phyloP scores from a whole-genome alignment of 2,797 vertebrate genomes.

The Loris lydekkerianus region DNA sequence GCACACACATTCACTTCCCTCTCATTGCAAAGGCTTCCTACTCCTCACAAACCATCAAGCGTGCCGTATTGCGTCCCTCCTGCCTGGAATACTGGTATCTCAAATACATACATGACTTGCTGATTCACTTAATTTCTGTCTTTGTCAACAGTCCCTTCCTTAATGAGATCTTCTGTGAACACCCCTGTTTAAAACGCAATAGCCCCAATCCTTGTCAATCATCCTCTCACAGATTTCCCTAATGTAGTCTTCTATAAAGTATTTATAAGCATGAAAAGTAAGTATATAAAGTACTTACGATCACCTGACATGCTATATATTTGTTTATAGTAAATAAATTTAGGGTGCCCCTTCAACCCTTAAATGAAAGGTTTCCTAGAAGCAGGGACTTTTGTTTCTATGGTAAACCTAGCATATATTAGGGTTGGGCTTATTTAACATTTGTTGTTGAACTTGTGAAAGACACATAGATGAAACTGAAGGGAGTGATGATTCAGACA shows the following conservation, averaged over 20 bases:
- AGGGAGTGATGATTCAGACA: neutral
- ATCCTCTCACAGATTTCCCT: neutral
- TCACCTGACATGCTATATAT: neutral
- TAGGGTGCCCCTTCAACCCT: neutral
- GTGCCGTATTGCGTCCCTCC: neutral
- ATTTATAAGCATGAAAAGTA: neutral
- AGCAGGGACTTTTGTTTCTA: neutral
- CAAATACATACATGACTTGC: neutral
- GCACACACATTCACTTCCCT: neutral
- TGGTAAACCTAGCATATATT: neutral
- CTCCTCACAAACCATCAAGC: neutral
- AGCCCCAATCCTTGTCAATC: neutral
- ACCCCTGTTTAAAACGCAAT: conserved; percentile 16
- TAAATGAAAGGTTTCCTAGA: neutral
- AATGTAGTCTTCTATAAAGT: conserved; percentile 25
- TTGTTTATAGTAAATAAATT: neutral
- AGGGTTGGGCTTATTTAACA: neutral
- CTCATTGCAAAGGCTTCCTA: neutral
- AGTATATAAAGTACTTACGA: neutral
- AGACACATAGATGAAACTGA: neutral
- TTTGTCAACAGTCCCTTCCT: neutral
- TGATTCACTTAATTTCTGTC: conserved; percentile 15
- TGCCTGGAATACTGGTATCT: neutral
- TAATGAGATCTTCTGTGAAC: neutral
- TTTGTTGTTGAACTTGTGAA: neutral